phyloP scores from a whole-genome alignment of 2,888 invertebrate species.

The Tinea semifulvella region DNA sequence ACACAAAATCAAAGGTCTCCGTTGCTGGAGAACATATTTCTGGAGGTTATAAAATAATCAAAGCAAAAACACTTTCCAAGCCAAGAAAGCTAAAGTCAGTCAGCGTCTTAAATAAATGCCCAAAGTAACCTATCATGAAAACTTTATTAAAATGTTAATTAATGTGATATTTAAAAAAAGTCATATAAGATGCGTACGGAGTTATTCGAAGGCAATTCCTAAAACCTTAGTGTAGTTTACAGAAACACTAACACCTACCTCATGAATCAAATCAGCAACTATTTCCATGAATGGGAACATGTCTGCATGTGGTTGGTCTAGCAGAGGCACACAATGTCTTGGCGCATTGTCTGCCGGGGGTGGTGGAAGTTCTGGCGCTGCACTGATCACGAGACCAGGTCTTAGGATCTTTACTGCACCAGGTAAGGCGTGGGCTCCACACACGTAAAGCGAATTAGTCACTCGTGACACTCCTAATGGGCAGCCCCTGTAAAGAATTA shows the following conservation, averaged over 20 bases:
- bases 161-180: too few relatives aligned
- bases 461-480: slow-evolving; percentile 75
- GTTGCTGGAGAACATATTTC: too few relatives aligned
- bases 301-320: slow-evolving; percentile 78
- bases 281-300: slow-evolving; percentile 79
- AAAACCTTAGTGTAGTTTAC: too few relatives aligned
- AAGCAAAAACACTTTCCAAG: too few relatives aligned
- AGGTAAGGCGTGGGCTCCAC: slow-evolving; percentile 80
- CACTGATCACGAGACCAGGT: slow-evolving; percentile 83
- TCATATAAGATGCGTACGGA: too few relatives aligned
- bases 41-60: too few relatives aligned
- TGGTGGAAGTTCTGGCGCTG: slow-evolving; percentile 83
- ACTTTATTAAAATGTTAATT: too few relatives aligned
- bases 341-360: slow-evolving; percentile 67
- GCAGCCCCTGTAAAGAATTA: slow-evolving; percentile 43
- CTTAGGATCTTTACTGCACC: slow-evolving; percentile 72
- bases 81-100: too few relatives aligned
- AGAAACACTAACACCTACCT: slow-evolving; percentile 63
- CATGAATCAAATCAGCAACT: slow-evolving; percentile 79
- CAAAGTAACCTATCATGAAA: too few relatives aligned
- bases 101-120: too few relatives aligned
- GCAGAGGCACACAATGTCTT: slow-evolving; percentile 75
- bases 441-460: slow-evolving; percentile 77
- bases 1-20: too few relatives aligned
- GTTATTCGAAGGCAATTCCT: too few relatives aligned